Conservation (phyloP, 2,113 vertebrate genomes). For the Gymnorhina tibicen region DNA sequence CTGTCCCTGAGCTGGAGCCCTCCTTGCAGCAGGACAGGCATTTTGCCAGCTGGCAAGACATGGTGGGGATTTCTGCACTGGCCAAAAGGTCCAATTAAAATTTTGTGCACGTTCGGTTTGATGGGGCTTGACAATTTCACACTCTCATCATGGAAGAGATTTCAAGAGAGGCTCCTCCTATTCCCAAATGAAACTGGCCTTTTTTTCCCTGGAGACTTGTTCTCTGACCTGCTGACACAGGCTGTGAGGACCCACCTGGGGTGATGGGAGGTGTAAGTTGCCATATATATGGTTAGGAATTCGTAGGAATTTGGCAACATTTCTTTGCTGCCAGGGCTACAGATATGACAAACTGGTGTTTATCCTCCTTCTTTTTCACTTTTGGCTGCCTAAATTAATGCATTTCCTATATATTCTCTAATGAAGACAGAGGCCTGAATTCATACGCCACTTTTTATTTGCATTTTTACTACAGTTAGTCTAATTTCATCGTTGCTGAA, state of each 20-base stretch:
- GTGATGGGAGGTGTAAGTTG: background rate
- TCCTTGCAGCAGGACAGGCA: background rate
- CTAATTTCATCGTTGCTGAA: background rate
- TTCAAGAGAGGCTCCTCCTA: background rate
- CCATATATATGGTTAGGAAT: background rate
- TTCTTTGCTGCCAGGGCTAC: background rate
- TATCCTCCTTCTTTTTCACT: background rate
- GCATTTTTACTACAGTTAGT: slow-evolving; percentile 41
- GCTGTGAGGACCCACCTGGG: background rate
- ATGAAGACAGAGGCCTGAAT: slow-evolving; percentile 10
- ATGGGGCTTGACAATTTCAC: background rate
- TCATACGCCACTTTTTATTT: slow-evolving; percentile 13
- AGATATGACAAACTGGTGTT: background rate
- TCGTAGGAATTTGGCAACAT: background rate
- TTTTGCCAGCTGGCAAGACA: background rate
- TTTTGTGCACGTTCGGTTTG: background rate
- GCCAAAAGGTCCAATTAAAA: background rate
- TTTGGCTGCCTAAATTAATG: background rate
- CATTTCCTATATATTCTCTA: background rate
- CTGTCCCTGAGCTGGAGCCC: background rate
- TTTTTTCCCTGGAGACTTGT: background rate
- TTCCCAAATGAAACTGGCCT: background rate
- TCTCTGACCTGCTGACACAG: background rate
- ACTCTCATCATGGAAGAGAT: background rate
- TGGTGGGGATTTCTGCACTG: background rate